Base-by-base conservation (phyloP, 2,888 invertebrate genomes). In the Leucophora obtusa region DNA sequence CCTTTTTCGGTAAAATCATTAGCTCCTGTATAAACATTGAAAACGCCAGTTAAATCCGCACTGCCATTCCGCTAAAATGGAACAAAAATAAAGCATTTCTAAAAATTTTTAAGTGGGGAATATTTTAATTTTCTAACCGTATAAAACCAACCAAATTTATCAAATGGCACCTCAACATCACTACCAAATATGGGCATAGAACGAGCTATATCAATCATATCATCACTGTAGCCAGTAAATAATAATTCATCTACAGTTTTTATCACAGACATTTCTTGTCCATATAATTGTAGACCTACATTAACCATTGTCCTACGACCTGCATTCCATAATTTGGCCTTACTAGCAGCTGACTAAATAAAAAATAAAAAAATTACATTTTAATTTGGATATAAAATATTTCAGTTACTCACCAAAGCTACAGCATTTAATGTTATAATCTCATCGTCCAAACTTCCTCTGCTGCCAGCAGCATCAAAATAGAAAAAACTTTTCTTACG, bases 121-220 rank as follows among this genome's bases (percentile, higher is more conserved):
- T 38, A 33, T 28, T 51, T 9, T 10, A 74, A 28, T 6, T 6
- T 28, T 7, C 84, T 85, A 88, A 93, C 93, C 85, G 91, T 91
- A 84, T 96, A 97, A 90, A 97, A 97, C 94, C 96, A 95, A 11
- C 96, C 97, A 87, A 97, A 97, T 86, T 92, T 93, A 86, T 97
- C 96, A 81, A 93, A 93, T 0, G 93, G 93, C 0, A 93, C 93
- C 0, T 92, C 92, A 0, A 92, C 92, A 86, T 93, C 89, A 38
- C 86, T 87, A 0, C 91, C 91, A 24, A 93, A 91, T 0, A 92
- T 87, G 1, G 93, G 93, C 71, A 94, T 86, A 82, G 91, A 91
- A 82, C 92, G 92, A 0, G 94, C 94, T 79, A 95, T 89, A 50
- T 93, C 92, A 73, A 97, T 92, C 66, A 96, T 88, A 0, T 93